These are phyloP conservation scores for Tupaia tana DNA, from an alignment of 2,113 vertebrate species.

Conservation along the genomic window DNA sequence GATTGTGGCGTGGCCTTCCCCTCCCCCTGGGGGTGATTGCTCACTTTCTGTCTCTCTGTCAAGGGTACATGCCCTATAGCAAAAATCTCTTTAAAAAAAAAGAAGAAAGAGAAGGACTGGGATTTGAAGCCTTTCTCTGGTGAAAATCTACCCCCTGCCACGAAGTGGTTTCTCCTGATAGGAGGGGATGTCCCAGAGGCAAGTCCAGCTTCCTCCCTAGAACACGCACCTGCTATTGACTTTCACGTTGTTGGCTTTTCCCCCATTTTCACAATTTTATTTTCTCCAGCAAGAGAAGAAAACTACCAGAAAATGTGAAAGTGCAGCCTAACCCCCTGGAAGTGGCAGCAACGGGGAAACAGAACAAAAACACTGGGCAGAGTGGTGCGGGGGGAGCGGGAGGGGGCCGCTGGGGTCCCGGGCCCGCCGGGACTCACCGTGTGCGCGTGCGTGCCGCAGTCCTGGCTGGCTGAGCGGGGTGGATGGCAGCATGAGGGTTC, in stretches of 20 bases:
- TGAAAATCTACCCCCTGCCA: neutral
- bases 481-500: too few species aligned
- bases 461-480: too few species aligned
- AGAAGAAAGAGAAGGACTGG: neutral
- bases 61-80: too few species aligned
- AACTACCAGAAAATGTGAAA: neutral
- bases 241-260: neutral
- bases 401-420: too few species aligned
- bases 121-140: neutral
- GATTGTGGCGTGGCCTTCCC: too few species aligned
- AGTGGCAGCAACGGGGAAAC: neutral
- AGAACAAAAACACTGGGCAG: too few species aligned
- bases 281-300: neutral
- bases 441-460: too few species aligned
- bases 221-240: fast-evolving
- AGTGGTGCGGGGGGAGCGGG: too few species aligned
- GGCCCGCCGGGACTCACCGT: too few species aligned
- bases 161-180: fast-evolving
- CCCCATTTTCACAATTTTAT: neutral
- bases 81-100: too few species aligned
- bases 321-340: neutral
- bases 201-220: neutral
- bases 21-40: too few species aligned
- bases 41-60: too few species aligned
- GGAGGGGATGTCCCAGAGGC: fast-evolving